Percentiles rank a stretch among this genome's conserved stretches.
These are phyloP conservation scores for Pseudococcus jackbeardsleyi DNA, from an alignment of 2,888 invertebrate genomes.

Conservation along the genomic window DNA sequence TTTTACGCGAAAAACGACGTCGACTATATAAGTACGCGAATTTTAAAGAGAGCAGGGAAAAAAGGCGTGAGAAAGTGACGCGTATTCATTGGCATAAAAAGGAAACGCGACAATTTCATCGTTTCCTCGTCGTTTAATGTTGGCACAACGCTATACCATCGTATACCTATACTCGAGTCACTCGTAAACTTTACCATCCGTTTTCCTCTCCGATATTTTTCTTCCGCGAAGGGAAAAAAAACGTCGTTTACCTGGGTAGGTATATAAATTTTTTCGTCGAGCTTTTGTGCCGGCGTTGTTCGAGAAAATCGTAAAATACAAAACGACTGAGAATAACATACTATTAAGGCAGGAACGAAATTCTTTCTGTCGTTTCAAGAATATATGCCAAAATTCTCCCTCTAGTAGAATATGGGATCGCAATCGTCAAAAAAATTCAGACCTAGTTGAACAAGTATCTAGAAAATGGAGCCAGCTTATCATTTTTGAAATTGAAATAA, in stretches of 20 bases:
- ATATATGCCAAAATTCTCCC: too few species aligned
- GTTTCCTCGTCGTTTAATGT: constrained; percentile 20
- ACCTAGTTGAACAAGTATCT: too few species aligned
- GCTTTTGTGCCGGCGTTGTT: too few species aligned
- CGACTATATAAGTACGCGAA: constrained; percentile 13
- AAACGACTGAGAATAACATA: too few species aligned
- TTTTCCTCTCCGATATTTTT: background rate
- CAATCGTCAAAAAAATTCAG: too few species aligned
- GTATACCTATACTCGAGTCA: background rate
- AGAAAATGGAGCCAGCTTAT: too few species aligned
- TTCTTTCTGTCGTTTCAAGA: too few species aligned
- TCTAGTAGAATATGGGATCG: too few species aligned
- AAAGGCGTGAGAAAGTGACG: constrained; percentile 26
- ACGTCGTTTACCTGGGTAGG: background rate
- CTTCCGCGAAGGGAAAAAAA: background rate
- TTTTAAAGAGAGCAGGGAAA: background rate
- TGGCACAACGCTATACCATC: background rate
- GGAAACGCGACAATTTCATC: constrained; percentile 22
- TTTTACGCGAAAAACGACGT: constrained; percentile 16
- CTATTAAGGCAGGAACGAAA: too few species aligned
- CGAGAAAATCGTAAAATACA: too few species aligned
- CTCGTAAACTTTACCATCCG: constrained; percentile 15
- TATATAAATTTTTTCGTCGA: background rate
- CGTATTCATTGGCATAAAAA: constrained; percentile 17
- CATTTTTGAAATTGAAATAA: too few species aligned